Conservation (phyloP, 2,797 vertebrate species). For the Pangasius krempfi region DNA sequence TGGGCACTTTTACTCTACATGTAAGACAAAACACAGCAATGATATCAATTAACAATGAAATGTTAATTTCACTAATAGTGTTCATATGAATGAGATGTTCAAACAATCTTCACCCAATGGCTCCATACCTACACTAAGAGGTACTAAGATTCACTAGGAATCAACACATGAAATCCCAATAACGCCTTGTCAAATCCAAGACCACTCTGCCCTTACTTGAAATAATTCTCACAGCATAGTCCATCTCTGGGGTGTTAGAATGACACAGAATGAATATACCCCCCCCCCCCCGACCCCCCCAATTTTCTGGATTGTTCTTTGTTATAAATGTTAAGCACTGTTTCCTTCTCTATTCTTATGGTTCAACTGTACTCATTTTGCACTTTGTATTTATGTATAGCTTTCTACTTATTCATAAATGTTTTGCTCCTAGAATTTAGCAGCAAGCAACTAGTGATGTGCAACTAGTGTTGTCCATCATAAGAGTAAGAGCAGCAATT, state of each 20-base stretch:
- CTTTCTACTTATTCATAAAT: constrained; percentile 48
- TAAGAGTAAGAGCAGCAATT: constrained; percentile 50
- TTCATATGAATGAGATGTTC: constrained; percentile 22
- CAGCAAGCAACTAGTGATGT: constrained; percentile 61
- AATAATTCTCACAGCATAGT: background rate
- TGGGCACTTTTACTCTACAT: constrained; percentile 43
- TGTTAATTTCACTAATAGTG: constrained; percentile 21
- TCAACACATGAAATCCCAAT: background rate
- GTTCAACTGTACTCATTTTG: constrained; percentile 40
- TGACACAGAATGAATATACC: constrained; percentile 47
- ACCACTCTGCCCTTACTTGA: background rate
- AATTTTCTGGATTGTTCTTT: constrained; percentile 73
- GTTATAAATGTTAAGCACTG: constrained; percentile 57
- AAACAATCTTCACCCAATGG: constrained; percentile 9
- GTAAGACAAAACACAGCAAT: constrained; percentile 55
- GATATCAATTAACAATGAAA: constrained; percentile 10
- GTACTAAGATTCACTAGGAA: background rate
- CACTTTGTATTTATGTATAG: constrained; percentile 48
- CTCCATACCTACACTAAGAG: background rate
- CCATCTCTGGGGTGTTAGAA: constrained; percentile 31
- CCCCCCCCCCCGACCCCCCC: background rate
- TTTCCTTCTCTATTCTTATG: constrained; percentile 42
- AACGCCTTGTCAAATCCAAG: background rate
- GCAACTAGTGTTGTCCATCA: constrained; percentile 44
- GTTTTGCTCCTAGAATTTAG: constrained; percentile 55